Conservation (phyloP, 2,797 vertebrate species). For the Silurus lanzhouensis region DNA sequence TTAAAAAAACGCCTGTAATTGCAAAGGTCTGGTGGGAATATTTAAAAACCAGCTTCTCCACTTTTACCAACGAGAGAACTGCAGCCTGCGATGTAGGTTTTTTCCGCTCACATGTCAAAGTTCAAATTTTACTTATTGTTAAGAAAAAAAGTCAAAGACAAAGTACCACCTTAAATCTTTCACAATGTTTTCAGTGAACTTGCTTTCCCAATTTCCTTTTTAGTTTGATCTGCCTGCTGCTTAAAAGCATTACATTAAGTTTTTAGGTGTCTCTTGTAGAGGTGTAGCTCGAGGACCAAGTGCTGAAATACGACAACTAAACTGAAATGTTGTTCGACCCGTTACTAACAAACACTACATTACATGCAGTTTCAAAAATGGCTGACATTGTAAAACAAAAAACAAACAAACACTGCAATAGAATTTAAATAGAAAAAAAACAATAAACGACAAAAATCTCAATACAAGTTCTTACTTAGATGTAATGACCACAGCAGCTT, state of each 20-base stretch:
- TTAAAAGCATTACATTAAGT: neutral
- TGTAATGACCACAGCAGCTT: constrained; percentile 22
- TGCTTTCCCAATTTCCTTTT: neutral
- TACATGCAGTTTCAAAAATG: neutral
- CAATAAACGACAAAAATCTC: too few relatives aligned
- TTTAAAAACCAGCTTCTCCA: neutral
- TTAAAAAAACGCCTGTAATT: neutral
- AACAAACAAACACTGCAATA: neutral
- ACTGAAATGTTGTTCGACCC: neutral
- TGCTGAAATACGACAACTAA: neutral
- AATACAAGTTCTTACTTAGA: constrained; percentile 57
- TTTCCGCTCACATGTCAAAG: neutral
- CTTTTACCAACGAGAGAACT: neutral
- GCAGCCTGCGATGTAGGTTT: neutral
- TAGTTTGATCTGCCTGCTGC: neutral
- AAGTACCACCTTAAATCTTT: neutral
- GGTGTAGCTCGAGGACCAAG: neutral
- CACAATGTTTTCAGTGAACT: neutral
- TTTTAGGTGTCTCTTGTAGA: neutral
- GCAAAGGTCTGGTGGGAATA: neutral
- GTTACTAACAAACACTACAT: neutral
- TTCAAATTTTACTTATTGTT: neutral
- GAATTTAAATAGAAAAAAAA: neutral
- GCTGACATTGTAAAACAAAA: neutral
- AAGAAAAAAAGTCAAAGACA: neutral